Evolutionary conservation across 2,113 vertebrate genomes (phyloP).

Genomic region (Mixornis gularis): DNA sequence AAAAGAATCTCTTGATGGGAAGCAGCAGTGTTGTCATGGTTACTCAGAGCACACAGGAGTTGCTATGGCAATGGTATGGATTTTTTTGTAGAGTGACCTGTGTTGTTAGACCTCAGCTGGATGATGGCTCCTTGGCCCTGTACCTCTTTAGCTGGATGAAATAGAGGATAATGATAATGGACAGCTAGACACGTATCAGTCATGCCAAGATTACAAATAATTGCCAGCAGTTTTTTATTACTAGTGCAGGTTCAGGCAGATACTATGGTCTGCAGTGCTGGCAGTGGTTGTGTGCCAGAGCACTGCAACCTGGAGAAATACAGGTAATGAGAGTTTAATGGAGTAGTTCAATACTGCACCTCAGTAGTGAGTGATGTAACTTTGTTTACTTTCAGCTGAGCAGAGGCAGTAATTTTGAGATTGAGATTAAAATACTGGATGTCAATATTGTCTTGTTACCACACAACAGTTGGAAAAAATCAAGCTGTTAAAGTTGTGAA

Average conservation of each 20-base stretch:
- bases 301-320: background rate
- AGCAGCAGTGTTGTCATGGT: slow-evolving; percentile 32
- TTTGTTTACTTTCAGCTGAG: background rate
- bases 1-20: background rate
- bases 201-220: background rate
- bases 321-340: background rate
- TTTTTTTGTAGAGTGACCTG: background rate
- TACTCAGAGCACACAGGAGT: background rate
- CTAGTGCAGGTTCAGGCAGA: background rate
- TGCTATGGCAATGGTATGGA: slow-evolving; percentile 26
- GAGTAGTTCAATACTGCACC: background rate
- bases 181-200: background rate
- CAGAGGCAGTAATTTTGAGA: background rate
- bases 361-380: background rate
- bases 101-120: background rate
- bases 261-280: background rate
- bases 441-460: background rate
- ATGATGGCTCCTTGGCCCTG: background rate
- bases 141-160: background rate
- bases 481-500: background rate
- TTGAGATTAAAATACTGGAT: background rate
- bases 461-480: accelerated
- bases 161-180: background rate
- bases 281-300: background rate
- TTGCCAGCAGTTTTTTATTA: background rate